These are phyloP conservation scores for Bos javanicus DNA, from an alignment of 2,113 vertebrate genomes.

Conservation along the genomic window DNA sequence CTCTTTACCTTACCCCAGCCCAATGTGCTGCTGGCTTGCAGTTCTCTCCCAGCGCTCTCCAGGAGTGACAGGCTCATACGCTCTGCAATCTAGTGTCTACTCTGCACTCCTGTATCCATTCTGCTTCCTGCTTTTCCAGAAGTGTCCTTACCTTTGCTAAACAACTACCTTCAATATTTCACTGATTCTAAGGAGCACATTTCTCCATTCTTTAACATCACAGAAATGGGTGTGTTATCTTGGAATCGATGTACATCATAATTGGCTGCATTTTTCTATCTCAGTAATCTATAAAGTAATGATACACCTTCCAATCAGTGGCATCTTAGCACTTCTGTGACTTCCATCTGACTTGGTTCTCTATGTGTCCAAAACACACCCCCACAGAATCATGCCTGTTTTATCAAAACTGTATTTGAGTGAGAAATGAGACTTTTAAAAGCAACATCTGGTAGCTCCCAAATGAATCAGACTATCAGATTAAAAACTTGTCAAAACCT, in stretches of 20 bases:
- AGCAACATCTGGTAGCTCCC: not conserved
- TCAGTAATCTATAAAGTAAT: not conserved
- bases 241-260: not conserved
- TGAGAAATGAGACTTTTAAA: not conserved
- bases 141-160: not conserved
- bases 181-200: not conserved
- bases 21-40: too few species aligned
- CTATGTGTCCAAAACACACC: not conserved
- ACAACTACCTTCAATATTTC: not conserved
- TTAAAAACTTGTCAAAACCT: not conserved
- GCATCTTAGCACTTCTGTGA: not conserved
- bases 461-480: not conserved
- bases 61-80: not conserved
- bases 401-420: conserved; percentile 7
- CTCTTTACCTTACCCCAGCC: not conserved
- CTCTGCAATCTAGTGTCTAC: not conserved
- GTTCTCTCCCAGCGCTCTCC: not conserved
- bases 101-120: not conserved
- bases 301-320: not conserved
- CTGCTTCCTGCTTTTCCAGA: not conserved
- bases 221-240: not conserved
- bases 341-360: not conserved
- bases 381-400: not conserved
- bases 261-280: not conserved
- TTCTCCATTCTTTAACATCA: not conserved